These are phyloP conservation scores for Labeo catla DNA, from an alignment of 2,113 vertebrate genomes.

Conservation along the genomic window DNA sequence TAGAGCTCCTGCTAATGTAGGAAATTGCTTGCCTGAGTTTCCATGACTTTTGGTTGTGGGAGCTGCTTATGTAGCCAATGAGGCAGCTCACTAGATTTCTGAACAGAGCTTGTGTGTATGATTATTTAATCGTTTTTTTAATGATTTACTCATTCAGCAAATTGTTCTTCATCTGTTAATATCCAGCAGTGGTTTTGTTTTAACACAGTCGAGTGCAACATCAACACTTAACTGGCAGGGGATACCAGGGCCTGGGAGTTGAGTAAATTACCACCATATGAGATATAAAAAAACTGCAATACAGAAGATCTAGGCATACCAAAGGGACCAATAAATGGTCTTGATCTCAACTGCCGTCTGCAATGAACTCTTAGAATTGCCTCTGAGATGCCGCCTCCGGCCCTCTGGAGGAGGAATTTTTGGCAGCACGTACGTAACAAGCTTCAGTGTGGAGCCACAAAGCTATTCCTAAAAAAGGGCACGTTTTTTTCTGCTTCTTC, in stretches of 20 bases:
- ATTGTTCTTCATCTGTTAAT: conserved; percentile 20
- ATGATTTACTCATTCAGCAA: not conserved
- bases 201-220: conserved; percentile 1
- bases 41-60: not conserved
- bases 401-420: conserved; percentile 11
- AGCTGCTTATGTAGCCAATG: not conserved
- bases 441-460: not conserved
- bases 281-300: not conserved
- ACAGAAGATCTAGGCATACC: not conserved
- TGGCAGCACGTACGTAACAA: conserved; percentile 6
- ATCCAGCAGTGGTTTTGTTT: not conserved
- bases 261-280: conserved; percentile 21
- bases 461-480: not conserved
- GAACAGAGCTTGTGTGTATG: not conserved
- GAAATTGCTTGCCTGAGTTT: not conserved
- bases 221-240: conserved; percentile 29
- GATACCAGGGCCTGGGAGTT: not conserved
- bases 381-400: not conserved
- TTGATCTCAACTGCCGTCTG: conserved; percentile 38
- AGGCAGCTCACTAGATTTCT: not conserved
- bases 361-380: conserved; percentile 26
- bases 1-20: not conserved
- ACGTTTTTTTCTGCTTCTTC: conserved; percentile 16
- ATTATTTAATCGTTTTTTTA: not conserved
- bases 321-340: conserved; percentile 42